Evolutionary conservation across 2,888 invertebrate genomes (phyloP).

Genomic region (Cephus pygmeus): DNA sequence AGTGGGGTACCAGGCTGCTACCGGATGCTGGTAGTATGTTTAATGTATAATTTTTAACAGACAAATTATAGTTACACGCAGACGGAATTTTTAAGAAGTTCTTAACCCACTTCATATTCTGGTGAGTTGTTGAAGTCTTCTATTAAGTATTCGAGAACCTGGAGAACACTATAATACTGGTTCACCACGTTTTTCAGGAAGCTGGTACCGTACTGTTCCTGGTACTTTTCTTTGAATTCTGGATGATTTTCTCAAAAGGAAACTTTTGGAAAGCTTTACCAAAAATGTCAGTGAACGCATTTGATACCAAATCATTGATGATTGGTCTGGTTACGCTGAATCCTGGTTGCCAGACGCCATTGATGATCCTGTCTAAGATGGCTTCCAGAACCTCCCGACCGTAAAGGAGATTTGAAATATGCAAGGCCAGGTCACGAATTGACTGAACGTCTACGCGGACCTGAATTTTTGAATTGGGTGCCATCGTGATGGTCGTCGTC

Average conservation of each 20-base stretch:
- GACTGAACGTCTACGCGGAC: slow-evolving; percentile 80
- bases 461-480: slow-evolving; percentile 68
- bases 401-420: slow-evolving; percentile 78
- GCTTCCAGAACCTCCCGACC: slow-evolving; percentile 76
- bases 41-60: too few species aligned
- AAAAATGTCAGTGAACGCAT: slow-evolving; percentile 86
- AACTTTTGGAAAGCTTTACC: slow-evolving; percentile 80
- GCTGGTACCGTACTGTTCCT: too few species aligned
- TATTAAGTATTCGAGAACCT: too few species aligned
- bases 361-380: slow-evolving; percentile 81
- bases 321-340: slow-evolving; percentile 80
- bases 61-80: too few species aligned
- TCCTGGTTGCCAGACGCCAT: slow-evolving; percentile 84
- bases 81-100: too few species aligned
- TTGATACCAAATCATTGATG: slow-evolving; percentile 85
- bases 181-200: too few species aligned
- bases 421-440: slow-evolving; percentile 82
- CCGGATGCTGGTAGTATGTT: too few species aligned
- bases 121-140: too few species aligned
- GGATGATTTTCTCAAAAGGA: slow-evolving; percentile 76
- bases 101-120: too few species aligned
- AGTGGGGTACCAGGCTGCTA: too few species aligned
- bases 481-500: slow-evolving; percentile 74
- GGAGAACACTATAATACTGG: too few species aligned
- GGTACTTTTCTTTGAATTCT: slow-evolving; percentile 13